Evolutionary conservation across 1,140 invertebrate genomes (phyloP).

Genomic region (Cheumatopsyche charites): DNA sequence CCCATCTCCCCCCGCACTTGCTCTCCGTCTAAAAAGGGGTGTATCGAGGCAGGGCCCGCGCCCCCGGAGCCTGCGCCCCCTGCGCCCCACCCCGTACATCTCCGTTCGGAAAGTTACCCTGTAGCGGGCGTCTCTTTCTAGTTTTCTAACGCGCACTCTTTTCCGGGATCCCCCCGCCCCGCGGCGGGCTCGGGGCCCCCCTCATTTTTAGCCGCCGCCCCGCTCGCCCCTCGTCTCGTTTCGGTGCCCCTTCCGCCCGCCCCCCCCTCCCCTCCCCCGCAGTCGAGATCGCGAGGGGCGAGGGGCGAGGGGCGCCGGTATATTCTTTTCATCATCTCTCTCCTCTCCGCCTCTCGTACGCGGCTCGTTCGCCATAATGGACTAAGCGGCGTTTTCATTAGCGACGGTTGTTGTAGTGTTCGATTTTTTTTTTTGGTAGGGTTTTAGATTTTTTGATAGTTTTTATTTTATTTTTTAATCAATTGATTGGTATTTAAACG

Average conservation of each 20-base stretch:
- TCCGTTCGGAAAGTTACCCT: conserved; percentile 43
- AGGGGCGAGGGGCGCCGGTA: conserved; percentile 32
- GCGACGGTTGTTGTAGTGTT: background rate
- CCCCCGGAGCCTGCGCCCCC: background rate
- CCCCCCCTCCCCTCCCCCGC: background rate
- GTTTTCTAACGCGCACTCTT: conserved; percentile 49
- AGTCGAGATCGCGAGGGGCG: conserved; percentile 21
- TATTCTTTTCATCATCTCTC: conserved; percentile 49
- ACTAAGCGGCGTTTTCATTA: conserved; percentile 45
- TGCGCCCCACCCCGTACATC: conserved; percentile 1
- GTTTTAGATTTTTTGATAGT: no score
- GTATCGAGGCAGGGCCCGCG: background rate
- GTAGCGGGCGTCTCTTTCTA: conserved; percentile 47
- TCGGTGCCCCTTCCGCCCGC: background rate
- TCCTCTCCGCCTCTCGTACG: conserved; percentile 24
- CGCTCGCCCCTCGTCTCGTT: background rate
- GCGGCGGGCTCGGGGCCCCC: background rate
- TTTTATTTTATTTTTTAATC: no score
- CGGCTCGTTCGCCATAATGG: conserved; percentile 35
- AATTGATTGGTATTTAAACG: no score
- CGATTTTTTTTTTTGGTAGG: no score
- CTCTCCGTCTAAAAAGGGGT: conserved; percentile 6
- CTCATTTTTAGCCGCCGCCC: no score
- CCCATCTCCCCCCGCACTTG: no score
- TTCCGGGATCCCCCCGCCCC: conserved; percentile 41